Base-by-base conservation (phyloP, 1,140 invertebrate species). In the Sinella curviseta region DNA sequence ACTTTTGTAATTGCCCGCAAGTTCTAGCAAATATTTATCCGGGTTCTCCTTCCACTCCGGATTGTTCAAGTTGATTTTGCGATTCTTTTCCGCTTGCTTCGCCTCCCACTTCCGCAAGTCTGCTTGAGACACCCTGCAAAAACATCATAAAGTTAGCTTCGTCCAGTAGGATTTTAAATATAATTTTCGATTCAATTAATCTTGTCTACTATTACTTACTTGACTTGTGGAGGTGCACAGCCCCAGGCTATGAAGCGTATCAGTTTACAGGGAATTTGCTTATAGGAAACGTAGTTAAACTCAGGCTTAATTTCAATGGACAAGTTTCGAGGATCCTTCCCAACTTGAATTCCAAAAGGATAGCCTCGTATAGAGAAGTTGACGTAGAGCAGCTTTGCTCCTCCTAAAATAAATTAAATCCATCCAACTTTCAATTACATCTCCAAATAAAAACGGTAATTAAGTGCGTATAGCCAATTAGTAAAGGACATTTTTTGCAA, bases 11-110 rank as follows among this genome's bases (percentile, higher is more conserved):
- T 55, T 74, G 65, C 95, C 95, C 20, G 93, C 94, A 83, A 97
- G 87, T 86, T 96, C 93, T 74, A 97, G 88, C 36, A 97, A 89
- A 86, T 93, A 92, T 79, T 94, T 90, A 89, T 97, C 95, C 1
- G 95, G 95, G 89, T 97, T 94, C 86, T 97, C 94, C 81, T 95
- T 89, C 95, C 95, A 97, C 85, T 96, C 94, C 26, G 91, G 90
- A 0, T 93, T 90, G 57, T 92, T 94, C 73, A 95, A 86, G 86
- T 96, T 96, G 1, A 96, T 93, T 28, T 89, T 89, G 67, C 92
- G 87, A 81, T 95, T 92, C 81, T 92, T 90, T 87, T 97, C 94
- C 0, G 92, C 93, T 87, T 96, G 93, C 85, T 93, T 93, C 0
- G 94, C 91, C 86, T 96, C 93, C 94, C 95, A 97, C 83, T 94